A percentile compares a stretch with the other conserved stretches of the same genome.
phyloP scores from a whole-genome alignment of 2,797 vertebrate species.

The Tapirus indicus region DNA sequence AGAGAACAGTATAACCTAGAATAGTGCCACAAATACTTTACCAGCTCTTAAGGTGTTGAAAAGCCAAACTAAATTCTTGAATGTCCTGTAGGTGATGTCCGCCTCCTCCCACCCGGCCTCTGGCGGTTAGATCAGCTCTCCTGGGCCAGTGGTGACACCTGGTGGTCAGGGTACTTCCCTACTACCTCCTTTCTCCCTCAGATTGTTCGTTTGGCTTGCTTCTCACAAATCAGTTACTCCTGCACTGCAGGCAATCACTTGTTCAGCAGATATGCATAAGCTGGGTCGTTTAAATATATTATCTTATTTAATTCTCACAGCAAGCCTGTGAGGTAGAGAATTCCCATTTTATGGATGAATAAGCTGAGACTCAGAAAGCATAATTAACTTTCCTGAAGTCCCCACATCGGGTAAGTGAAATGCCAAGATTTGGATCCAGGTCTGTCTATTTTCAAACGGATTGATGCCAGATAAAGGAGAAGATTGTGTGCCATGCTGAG shows the following conservation, averaged over 20 bases:
- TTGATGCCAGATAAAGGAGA: neutral
- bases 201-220: neutral
- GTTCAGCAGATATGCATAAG: neutral
- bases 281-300: neutral
- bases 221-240: neutral
- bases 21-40: neutral
- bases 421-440: neutral
- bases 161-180: constrained; percentile 52
- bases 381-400: neutral
- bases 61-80: neutral
- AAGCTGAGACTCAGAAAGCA: constrained; percentile 19
- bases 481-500: neutral
- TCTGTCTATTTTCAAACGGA: neutral
- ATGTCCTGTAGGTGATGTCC: neutral
- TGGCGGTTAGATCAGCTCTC: neutral
- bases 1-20: neutral
- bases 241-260: neutral
- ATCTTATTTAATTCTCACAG: neutral
- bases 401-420: neutral
- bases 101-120: too few species aligned
- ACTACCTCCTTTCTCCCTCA: neutral
- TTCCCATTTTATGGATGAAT: neutral
- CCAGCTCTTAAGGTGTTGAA: neutral
- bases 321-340: neutral
- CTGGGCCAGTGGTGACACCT: constrained; percentile 69